phyloP scores from a whole-genome alignment of 2,888 invertebrate genomes.

The Scaptomyza caliginosa region DNA sequence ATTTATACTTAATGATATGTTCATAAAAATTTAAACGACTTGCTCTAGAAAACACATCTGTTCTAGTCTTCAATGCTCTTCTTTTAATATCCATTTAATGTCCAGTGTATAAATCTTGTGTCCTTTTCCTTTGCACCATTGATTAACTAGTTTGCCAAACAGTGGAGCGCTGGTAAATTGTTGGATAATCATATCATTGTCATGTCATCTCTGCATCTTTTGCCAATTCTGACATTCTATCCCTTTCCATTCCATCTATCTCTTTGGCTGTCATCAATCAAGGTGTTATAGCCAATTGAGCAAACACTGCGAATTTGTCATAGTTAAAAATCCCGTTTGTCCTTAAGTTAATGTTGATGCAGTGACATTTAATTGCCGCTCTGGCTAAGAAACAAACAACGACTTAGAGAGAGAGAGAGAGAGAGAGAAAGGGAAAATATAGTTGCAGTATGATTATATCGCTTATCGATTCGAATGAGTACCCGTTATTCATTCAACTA shows the following conservation, averaged over 20 bases:
- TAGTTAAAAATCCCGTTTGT: slow-evolving; percentile 46
- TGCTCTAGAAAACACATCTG: background rate
- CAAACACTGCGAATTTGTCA: slow-evolving; percentile 65
- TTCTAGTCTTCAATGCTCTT: background rate
- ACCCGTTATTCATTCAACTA: slow-evolving; percentile 20
- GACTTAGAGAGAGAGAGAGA: too few relatives aligned
- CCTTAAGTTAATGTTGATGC: slow-evolving; percentile 36
- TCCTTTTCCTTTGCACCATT: slow-evolving; percentile 17
- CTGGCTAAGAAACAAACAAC: background rate
- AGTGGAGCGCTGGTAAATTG: slow-evolving; percentile 51
- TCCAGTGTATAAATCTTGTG: slow-evolving; percentile 5
- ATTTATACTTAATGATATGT: background rate
- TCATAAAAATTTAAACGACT: background rate
- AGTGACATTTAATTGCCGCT: slow-evolving; percentile 56
- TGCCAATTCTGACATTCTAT: background rate
- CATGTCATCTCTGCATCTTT: slow-evolving; percentile 25
- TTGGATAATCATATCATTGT: slow-evolving; percentile 64
- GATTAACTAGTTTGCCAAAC: slow-evolving; percentile 55
- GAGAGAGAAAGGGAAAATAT: too few relatives aligned
- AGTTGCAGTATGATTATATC: background rate
- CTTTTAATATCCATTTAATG: background rate
- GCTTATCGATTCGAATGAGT: background rate
- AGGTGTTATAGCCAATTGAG: slow-evolving; percentile 62
- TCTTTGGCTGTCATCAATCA: slow-evolving; percentile 46
- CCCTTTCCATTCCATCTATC: background rate